These are phyloP conservation scores for Drosophila imparisetae DNA, from an alignment of 2,888 invertebrate genomes.

Conservation along the genomic window DNA sequence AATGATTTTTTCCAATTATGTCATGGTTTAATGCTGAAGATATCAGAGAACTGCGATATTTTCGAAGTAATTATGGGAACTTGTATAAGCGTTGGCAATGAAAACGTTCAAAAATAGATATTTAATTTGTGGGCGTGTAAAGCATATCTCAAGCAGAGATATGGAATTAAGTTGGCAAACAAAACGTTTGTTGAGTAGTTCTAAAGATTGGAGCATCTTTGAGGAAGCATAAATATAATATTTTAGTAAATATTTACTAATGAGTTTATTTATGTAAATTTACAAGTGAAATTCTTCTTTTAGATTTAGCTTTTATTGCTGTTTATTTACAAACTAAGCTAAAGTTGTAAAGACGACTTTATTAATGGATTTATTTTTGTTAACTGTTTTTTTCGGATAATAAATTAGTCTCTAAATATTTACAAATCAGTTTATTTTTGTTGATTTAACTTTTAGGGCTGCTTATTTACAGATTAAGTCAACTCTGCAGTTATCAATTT, in stretches of 20 bases:
- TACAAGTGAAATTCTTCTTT: no score
- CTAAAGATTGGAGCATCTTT: background rate
- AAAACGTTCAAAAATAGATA: background rate
- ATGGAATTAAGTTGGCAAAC: background rate
- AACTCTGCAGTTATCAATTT: background rate
- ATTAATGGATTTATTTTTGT: no score
- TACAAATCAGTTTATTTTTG: background rate
- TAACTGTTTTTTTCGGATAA: no score
- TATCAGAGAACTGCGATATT: conserved; percentile 24
- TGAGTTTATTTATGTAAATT: background rate
- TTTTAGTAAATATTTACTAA: background rate
- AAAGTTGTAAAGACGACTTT: no score
- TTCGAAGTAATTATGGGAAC: background rate
- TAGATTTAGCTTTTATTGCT: background rate
- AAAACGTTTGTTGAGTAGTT: background rate
- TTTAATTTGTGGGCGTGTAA: background rate
- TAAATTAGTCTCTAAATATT: background rate
- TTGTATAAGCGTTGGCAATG: conserved; percentile 1
- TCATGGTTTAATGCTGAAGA: conserved; percentile 30
- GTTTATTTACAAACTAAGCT: background rate
- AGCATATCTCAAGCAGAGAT: background rate
- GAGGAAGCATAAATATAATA: background rate
- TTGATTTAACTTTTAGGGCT: background rate
- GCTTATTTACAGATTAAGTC: background rate
- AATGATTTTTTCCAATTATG: conserved; percentile 32